phyloP scores from a whole-genome alignment of 2,113 vertebrate species.

The Sprattus sprattus region DNA sequence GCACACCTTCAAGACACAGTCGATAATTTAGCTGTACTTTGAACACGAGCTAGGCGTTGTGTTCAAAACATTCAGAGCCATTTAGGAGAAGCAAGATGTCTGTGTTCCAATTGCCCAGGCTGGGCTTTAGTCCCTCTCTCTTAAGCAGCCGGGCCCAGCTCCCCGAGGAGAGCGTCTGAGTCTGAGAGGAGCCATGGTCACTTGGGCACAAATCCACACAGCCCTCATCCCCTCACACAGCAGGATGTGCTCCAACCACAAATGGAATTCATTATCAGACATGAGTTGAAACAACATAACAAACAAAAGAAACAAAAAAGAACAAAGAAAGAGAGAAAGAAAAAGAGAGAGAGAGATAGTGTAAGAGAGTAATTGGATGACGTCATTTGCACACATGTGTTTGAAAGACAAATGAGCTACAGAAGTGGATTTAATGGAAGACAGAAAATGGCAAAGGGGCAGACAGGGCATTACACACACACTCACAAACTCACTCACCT shows the following conservation, averaged over 20 bases:
- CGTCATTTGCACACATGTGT: neutral
- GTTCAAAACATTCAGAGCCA: neutral
- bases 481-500: neutral
- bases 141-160: neutral
- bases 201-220: neutral
- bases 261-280: neutral
- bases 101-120: neutral
- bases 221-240: too few relatives aligned
- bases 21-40: neutral
- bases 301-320: neutral
- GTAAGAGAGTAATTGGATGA: neutral
- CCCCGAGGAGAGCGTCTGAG: slow-evolving; percentile 1
- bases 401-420: neutral
- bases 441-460: neutral
- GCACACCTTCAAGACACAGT: neutral
- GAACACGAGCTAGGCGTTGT: neutral
- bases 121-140: neutral
- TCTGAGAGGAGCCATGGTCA: neutral
- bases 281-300: neutral
- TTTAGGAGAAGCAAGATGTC: neutral
- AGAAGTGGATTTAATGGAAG: neutral
- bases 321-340: neutral
- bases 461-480: neutral
- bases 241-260: slow-evolving; percentile 11
- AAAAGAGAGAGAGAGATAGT: neutral